A percentile compares a stretch with the other conserved stretches of the same genome.
phyloP scores from a whole-genome alignment of 2,797 vertebrate species.

The Gobio occitaniae region DNA sequence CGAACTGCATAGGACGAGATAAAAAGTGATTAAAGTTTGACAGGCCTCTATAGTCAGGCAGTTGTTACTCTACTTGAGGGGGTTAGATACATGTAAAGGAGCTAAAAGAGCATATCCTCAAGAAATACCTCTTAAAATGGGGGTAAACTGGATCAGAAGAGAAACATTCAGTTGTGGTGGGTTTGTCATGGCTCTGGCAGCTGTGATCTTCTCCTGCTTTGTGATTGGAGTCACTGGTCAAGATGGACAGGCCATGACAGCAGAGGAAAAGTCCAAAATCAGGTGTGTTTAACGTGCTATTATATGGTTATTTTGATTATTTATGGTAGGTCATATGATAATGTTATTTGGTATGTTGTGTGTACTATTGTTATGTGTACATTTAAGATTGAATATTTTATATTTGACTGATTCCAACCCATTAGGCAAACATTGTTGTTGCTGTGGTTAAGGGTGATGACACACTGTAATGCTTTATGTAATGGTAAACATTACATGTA shows the following conservation, averaged over 20 bases:
- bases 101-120: neutral
- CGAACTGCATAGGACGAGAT: neutral
- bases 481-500: neutral
- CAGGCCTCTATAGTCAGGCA: neutral
- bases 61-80: neutral
- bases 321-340: neutral
- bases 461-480: neutral
- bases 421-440: neutral
- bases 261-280: conserved; percentile 77
- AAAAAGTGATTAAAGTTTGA: neutral
- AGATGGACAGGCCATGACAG: conserved; percentile 77
- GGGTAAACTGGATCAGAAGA: conserved; percentile 31
- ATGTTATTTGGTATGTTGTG: neutral
- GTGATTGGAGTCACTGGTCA: conserved; percentile 68
- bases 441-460: neutral
- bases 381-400: neutral
- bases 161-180: conserved; percentile 30
- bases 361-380: neutral
- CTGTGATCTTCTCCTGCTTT: conserved; percentile 67
- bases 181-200: conserved; percentile 62
- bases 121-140: conserved; percentile 30
- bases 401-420: neutral
- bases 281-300: conserved; percentile 66
- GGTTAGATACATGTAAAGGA: neutral
- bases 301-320: neutral